phyloP scores from a whole-genome alignment of 2,797 vertebrate species.

The Amazonetta brasiliensis region DNA sequence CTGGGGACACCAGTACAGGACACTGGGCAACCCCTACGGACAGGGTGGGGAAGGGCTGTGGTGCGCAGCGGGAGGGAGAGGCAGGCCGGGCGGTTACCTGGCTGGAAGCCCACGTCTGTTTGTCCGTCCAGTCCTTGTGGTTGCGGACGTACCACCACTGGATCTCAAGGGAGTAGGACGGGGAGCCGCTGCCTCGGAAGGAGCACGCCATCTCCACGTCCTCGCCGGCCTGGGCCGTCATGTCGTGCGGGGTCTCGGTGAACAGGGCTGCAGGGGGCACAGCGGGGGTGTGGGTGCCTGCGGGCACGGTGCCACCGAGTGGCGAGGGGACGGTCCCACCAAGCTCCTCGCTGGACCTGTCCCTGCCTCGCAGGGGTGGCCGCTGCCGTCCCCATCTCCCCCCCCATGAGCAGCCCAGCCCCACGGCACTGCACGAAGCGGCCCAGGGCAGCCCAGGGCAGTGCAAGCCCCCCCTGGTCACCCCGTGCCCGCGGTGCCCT shows the following conservation, averaged over 20 bases:
- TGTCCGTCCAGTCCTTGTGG: constrained; percentile 85
- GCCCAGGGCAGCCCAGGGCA: neutral
- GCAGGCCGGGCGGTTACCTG: constrained; percentile 77
- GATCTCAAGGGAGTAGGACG: constrained; percentile 94
- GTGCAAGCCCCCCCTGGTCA: neutral
- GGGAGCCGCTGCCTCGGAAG: constrained; percentile 91
- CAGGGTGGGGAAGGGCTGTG: neutral
- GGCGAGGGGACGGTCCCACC: fast-evolving
- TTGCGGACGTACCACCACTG: constrained; percentile 97
- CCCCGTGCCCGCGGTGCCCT: fast-evolving
- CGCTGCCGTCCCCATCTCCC: neutral
- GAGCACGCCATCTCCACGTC: constrained; percentile 98
- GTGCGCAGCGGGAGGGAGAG: neutral
- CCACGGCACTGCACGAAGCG: no score
- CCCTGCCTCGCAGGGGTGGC: neutral
- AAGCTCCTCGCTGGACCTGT: neutral
- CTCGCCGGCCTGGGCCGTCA: constrained; percentile 87
- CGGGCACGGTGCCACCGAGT: fast-evolving
- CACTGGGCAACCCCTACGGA: no score
- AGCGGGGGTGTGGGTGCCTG: neutral
- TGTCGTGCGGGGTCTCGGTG: constrained; percentile 92
- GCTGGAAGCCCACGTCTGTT: constrained; percentile 82
- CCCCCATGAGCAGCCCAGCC: fast-evolving
- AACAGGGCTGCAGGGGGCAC: constrained; percentile 86
- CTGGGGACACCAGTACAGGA: fast-evolving